Evolutionary conservation across 2,888 invertebrate genomes (phyloP).

Genomic region (Alloscopus bannaensis): DNA sequence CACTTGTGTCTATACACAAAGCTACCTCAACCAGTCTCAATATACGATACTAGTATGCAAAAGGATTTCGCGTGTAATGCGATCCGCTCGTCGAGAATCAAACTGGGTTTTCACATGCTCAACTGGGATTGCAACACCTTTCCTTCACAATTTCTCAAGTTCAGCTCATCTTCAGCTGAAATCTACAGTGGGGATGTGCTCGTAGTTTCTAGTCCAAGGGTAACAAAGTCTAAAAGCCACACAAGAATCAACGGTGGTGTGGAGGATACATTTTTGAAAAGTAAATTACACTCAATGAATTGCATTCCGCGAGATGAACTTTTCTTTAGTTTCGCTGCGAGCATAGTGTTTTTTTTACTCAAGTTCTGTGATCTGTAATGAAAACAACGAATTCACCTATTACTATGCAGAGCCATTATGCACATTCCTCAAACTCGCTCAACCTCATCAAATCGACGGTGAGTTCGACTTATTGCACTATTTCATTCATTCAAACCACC

Average conservation of each 20-base stretch:
- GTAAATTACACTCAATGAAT: constrained; percentile 1
- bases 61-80: background rate
- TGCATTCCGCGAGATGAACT: no score
- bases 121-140: no score
- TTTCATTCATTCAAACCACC: constrained; percentile 22
- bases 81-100: background rate
- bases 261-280: background rate
- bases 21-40: background rate
- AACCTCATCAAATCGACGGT: constrained; percentile 21
- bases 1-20: background rate
- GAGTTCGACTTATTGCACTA: background rate
- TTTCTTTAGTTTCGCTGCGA: no score
- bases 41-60: background rate
- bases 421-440: constrained; percentile 57
- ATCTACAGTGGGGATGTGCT: no score
- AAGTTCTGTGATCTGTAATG: no score
- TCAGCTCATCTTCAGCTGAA: constrained; percentile 48
- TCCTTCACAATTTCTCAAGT: constrained; percentile 57
- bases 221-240: constrained; percentile 6
- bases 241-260: background rate
- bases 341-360: no score
- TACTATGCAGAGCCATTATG: constrained; percentile 37
- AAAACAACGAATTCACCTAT: no score
- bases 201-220: constrained; percentile 61
- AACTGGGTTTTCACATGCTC: constrained; percentile 2